phyloP scores from a whole-genome alignment of 2,888 invertebrate species.

The Onthophagus sagittarius region DNA sequence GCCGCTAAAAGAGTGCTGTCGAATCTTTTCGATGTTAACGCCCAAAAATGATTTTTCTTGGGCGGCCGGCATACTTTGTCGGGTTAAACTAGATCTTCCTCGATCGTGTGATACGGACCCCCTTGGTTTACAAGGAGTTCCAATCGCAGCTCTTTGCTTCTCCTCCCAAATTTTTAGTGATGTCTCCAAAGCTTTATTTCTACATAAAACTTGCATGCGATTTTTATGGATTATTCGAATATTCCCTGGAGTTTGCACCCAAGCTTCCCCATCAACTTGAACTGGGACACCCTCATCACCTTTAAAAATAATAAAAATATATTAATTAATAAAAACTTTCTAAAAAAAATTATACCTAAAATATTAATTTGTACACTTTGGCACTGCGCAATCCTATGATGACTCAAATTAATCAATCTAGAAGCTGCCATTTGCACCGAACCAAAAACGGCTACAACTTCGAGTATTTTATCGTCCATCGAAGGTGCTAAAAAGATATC shows the following conservation, averaged over 20 bases:
- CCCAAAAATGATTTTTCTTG: slow-evolving; percentile 46
- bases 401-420: slow-evolving; percentile 89
- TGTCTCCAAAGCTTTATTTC: slow-evolving; percentile 86
- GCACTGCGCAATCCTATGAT: slow-evolving; percentile 96
- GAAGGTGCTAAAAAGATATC: slow-evolving; percentile 90
- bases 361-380: slow-evolving; percentile 95
- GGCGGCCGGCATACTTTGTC: slow-evolving; percentile 46
- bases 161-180: slow-evolving; percentile 86
- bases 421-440: slow-evolving; percentile 98
- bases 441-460: slow-evolving; percentile 97
- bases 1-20: slow-evolving; percentile 49
- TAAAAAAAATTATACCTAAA: slow-evolving; percentile 53
- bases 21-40: slow-evolving; percentile 45
- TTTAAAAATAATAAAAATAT: slow-evolving; percentile 27
- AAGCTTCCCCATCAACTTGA: slow-evolving; percentile 96
- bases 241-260: slow-evolving; percentile 96
- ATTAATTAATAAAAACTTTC: background rate
- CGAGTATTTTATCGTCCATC: slow-evolving; percentile 93
- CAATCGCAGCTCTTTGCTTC: slow-evolving; percentile 62
- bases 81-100: slow-evolving; percentile 42
- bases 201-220: slow-evolving; percentile 91
- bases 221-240: slow-evolving; percentile 96
- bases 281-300: slow-evolving; percentile 89
- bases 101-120: slow-evolving; percentile 46
- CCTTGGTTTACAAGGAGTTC: slow-evolving; percentile 50